Base-by-base conservation (phyloP, 2,113 vertebrate species). In the Bostrychus sinensis region DNA sequence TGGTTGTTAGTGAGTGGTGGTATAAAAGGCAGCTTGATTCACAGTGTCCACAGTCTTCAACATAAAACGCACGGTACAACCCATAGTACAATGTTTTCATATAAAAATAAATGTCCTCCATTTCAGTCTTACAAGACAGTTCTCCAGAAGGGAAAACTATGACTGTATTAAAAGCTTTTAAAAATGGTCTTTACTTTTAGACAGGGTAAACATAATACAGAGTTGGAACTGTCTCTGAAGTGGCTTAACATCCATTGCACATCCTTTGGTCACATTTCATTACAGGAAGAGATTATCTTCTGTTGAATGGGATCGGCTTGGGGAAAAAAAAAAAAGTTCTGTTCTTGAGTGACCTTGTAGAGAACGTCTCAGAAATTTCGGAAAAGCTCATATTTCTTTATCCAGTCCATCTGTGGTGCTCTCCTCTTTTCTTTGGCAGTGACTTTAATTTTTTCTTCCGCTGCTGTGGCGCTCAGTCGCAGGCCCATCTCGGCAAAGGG, bases 341-440 rank as follows among this genome's bases (percentile, higher is more conserved):
- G 57, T 46, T 51, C 16, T 32, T 16, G 34, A 1, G 22, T 36
- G 45, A 71, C 55, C 11, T 19, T 0, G 11, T 12, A 36, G 16
- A 41, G 34, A 38, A 45, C 5, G 12, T 36, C 67, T 96, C 93
- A 99, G 91, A 98, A 99, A 81, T 98, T 99, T 90, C 97, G 98
- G 89, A 99, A 99, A 48, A 99, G 93, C 89, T 99, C 94, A 0
- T 95, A 91, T 70, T 99, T 99, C 92, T 95, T 95, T 90, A 90
- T 97, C 97, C 97, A 99, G 92, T 98, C 96, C 97, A 99, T 99
- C 87, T 95, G 95, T 0, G 97, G 97, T 0, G 97, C 97, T 56
- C 91, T 89, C 83, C 94, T 98, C 86, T 95, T 98, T 76, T 94
- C 89, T 1, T 97, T 98, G 82, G 96, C 93, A 19, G 94, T 91